Evolutionary conservation across 30 jellyfish, hydroid and myxozoan species (phyloP).

Genomic region (Turritopsis dohrnii): DNA sequence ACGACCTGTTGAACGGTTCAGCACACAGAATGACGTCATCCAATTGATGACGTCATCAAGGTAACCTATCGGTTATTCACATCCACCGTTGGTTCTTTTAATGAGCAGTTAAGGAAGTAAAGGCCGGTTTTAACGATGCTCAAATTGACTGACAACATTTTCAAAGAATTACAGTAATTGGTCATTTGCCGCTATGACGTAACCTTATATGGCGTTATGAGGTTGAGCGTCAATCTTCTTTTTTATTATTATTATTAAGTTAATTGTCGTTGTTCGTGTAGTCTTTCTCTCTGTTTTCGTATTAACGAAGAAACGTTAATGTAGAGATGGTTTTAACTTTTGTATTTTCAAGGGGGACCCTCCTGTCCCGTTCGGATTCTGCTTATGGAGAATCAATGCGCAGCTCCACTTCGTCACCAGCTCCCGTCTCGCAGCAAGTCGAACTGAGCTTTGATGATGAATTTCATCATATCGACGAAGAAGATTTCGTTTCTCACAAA

Average conservation of each 20-base stretch:
- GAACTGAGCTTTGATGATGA: not conserved
- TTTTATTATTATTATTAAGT: too few relatives aligned
- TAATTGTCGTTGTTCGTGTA: too few relatives aligned
- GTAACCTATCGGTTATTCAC: not conserved
- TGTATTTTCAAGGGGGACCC: conserved; percentile 8
- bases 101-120: not conserved
- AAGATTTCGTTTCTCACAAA: not conserved
- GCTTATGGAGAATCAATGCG: conserved; percentile 92
- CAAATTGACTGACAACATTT: not conserved
- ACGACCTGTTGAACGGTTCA: not conserved
- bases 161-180: not conserved
- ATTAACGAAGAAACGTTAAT: not conserved
- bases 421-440: conserved; percentile 42
- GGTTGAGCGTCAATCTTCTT: too few relatives aligned
- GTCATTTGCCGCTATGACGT: not conserved
- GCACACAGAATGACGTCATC: not conserved
- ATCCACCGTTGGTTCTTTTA: not conserved
- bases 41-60: not conserved
- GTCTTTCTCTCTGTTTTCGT: too few relatives aligned
- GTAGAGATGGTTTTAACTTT: not conserved
- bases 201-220: too few relatives aligned
- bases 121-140: not conserved
- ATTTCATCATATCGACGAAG: not conserved
- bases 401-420: conserved; percentile 75
- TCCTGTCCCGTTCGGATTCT: conserved; percentile 62